These are phyloP conservation scores for Acanthurus lineatus DNA, from an alignment of 2,797 vertebrate species.

Conservation along the genomic window DNA sequence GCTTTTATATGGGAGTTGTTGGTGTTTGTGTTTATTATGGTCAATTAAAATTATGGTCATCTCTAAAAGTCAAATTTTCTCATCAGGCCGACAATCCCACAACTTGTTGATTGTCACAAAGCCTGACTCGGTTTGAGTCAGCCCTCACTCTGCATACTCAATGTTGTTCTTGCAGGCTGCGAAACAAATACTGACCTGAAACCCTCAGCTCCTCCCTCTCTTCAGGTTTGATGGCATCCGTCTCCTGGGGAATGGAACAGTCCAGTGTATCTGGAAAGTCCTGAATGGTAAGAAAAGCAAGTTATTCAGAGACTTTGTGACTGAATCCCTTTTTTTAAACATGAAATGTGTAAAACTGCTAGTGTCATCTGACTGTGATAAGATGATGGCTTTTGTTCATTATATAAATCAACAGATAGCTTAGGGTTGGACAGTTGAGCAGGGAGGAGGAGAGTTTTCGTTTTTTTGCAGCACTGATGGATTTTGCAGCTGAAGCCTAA, in stretches of 20 bases:
- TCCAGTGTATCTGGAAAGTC: constrained; percentile 87
- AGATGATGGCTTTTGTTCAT: neutral
- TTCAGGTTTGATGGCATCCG: constrained; percentile 94
- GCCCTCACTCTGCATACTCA: neutral
- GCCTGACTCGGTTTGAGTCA: neutral
- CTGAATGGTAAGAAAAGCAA: constrained; percentile 47
- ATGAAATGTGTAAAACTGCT: neutral
- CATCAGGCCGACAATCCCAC: too few relatives aligned
- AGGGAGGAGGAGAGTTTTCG: neutral
- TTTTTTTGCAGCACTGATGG: neutral
- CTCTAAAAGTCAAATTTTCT: too few relatives aligned
- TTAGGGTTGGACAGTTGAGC: neutral
- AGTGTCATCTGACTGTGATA: neutral
- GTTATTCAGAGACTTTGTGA: neutral
- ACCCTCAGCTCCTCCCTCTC: constrained; percentile 98
- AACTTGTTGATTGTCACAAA: too few relatives aligned
- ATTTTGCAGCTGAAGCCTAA: neutral
- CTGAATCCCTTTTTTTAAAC: neutral
- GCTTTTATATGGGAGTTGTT: too few relatives aligned
- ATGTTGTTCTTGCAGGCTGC: neutral
- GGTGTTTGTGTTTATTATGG: too few relatives aligned
- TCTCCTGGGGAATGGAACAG: constrained; percentile 89
- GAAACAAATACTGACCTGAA: constrained; percentile 87
- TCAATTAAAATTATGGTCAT: too few relatives aligned
- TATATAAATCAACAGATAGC: neutral